Conservation (phyloP, 2,113 vertebrate species). For the Cryptomyrus ogoouensis region DNA sequence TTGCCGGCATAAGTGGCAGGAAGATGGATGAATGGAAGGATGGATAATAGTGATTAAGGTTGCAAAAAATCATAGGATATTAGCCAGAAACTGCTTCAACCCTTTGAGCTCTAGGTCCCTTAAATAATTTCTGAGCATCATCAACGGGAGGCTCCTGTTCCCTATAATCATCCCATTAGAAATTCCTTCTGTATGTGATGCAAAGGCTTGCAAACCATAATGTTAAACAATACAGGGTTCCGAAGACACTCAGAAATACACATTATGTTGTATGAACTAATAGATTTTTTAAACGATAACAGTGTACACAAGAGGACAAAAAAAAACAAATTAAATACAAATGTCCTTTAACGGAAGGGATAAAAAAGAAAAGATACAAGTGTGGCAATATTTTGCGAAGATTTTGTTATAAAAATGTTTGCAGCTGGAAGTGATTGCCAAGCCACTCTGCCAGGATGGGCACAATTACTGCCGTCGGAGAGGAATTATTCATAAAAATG, state of each 20-base stretch:
- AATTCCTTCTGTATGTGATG: background rate
- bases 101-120: background rate
- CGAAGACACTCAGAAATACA: background rate
- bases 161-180: background rate
- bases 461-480: constrained; percentile 35
- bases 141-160: background rate
- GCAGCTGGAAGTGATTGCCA: constrained; percentile 45
- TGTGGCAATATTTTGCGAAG: constrained; percentile 29
- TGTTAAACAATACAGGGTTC: background rate
- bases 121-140: background rate
- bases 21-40: background rate
- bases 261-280: background rate
- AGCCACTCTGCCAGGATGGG: constrained; percentile 36
- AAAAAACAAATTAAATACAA: background rate
- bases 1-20: background rate
- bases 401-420: constrained; percentile 23
- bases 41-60: background rate
- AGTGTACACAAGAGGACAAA: background rate
- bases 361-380: background rate
- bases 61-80: background rate
- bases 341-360: background rate
- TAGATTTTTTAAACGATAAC: background rate
- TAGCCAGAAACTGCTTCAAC: background rate
- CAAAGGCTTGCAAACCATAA: background rate
- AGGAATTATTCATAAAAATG: constrained; percentile 43